These are phyloP conservation scores for Drosophila kanekoi DNA, from an alignment of 2,888 invertebrate species.

Conservation along the genomic window DNA sequence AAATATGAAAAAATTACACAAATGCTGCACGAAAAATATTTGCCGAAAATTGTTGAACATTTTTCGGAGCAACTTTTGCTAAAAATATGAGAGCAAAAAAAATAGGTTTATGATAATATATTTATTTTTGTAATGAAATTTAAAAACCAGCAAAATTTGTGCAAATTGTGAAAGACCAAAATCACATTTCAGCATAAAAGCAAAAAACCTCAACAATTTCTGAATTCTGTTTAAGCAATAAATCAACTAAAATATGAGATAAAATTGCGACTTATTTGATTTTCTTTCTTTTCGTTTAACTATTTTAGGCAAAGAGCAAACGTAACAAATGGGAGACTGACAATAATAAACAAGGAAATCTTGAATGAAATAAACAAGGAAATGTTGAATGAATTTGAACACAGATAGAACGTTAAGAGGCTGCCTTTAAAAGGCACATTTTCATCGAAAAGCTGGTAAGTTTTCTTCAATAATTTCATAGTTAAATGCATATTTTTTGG, in stretches of 20 bases:
- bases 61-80: neutral
- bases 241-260: conserved; percentile 1
- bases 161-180: neutral
- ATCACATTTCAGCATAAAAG: conserved; percentile 2
- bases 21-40: conserved; percentile 35
- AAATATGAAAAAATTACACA: conserved; percentile 36
- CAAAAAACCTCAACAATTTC: neutral
- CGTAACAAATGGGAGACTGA: neutral
- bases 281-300: neutral
- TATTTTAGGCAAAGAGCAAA: neutral
- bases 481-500: neutral
- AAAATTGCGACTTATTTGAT: neutral
- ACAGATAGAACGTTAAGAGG: neutral
- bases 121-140: conserved; percentile 11
- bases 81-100: neutral
- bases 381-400: neutral
- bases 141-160: neutral
- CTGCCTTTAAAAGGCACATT: neutral
- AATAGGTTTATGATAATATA: conserved; percentile 22
- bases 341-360: neutral
- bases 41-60: conserved; percentile 12
- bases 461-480: neutral
- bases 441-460: conserved; percentile 8
- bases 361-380: neutral
- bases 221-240: neutral